Evolutionary conservation across 1,140 invertebrate genomes (phyloP).

Genomic region (Drosophila nannoptera): DNA sequence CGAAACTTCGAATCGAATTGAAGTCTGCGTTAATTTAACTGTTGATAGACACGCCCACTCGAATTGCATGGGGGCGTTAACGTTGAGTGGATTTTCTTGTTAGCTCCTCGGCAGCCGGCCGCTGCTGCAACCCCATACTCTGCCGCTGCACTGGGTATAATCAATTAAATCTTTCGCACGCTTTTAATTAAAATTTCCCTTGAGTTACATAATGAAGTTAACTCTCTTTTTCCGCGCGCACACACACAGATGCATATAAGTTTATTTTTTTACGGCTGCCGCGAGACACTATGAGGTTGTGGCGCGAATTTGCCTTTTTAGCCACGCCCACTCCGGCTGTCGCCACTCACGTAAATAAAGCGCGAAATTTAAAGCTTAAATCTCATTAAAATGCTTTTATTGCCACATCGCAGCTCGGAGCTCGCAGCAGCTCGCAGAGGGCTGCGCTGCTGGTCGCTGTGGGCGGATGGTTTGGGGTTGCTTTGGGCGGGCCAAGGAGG

Average conservation of each 20-base stretch:
- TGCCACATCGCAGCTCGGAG: constrained; percentile 42
- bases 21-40: background rate
- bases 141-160: constrained; percentile 37
- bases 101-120: background rate
- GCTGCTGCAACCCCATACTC: background rate
- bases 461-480: constrained; percentile 3
- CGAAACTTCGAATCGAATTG: no score
- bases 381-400: constrained; percentile 77
- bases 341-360: constrained; percentile 67
- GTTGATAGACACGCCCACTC: background rate
- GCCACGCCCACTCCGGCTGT: constrained; percentile 16
- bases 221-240: constrained; percentile 27
- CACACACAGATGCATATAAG: background rate
- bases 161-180: constrained; percentile 70
- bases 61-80: no score
- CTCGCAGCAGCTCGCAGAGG: background rate
- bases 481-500: background rate
- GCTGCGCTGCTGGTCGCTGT: constrained; percentile 4
- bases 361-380: constrained; percentile 75
- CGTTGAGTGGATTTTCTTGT: background rate
- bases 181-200: constrained; percentile 71
- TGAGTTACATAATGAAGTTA: constrained; percentile 67
- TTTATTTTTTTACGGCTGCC: constrained; percentile 5
- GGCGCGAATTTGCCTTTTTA: constrained; percentile 3
- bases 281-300: constrained; percentile 24